phyloP scores from a whole-genome alignment of 1,140 invertebrate species.

The Drosophila ogumai region DNA sequence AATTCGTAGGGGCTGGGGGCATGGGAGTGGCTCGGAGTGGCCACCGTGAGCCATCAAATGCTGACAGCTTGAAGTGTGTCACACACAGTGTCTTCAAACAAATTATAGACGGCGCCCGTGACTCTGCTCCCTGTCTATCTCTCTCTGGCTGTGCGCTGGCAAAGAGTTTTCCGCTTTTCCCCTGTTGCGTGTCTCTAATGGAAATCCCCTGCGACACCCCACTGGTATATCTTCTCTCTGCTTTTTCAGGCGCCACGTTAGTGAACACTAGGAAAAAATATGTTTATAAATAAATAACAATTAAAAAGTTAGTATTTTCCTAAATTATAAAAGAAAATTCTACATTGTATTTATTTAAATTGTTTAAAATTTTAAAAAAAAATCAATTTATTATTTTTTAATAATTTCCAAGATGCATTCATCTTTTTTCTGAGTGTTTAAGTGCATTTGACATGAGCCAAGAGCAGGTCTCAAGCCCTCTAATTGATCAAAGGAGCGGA shows the following conservation, averaged over 20 bases:
- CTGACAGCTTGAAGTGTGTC: constrained; percentile 53
- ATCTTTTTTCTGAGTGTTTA: constrained; percentile 6
- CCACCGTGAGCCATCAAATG: constrained; percentile 48
- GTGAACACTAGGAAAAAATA: constrained; percentile 1
- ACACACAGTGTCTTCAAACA: constrained; percentile 51
- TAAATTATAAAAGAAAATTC: neutral
- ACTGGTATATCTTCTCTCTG: neutral
- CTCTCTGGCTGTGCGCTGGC: neutral
- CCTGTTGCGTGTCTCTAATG: constrained; percentile 33
- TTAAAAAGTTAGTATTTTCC: neutral
- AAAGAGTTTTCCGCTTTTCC: constrained; percentile 31
- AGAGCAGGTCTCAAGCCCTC: constrained; percentile 30
- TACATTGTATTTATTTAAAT: neutral
- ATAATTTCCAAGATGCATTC: no score
- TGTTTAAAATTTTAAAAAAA: neutral
- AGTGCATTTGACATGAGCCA: constrained; percentile 42
- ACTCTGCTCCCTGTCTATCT: neutral
- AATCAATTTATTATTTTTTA: neutral
- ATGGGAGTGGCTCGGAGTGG: constrained; percentile 33
- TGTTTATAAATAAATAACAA: accelerated
- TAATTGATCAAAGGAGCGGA: constrained; percentile 51
- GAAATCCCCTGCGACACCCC: constrained; percentile 1
- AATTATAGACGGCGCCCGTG: constrained; percentile 44
- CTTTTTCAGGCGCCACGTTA: constrained; percentile 26
- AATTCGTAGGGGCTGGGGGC: neutral